Percentiles rank a stretch among this genome's conserved stretches.
Evolutionary conservation across 2,113 vertebrate species (phyloP).

Genomic region (Hippoglossus stenolepis): DNA sequence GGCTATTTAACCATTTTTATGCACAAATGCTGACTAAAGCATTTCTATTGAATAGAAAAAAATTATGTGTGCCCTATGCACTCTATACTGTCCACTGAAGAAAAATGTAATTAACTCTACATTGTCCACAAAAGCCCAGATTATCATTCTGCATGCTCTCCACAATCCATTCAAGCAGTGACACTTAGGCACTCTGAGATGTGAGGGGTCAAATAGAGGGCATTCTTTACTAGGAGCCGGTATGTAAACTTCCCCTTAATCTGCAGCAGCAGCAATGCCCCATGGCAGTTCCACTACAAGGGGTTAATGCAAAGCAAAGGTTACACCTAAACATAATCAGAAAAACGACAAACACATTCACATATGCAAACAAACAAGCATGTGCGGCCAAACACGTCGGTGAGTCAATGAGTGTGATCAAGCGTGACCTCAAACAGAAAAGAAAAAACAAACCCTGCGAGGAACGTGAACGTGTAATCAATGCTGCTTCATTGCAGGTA

Average conservation of each 20-base stretch:
- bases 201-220: constrained; percentile 53
- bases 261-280: constrained; percentile 29
- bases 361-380: constrained; percentile 46
- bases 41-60: not conserved
- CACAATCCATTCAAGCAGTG: constrained; percentile 29
- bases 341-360: constrained; percentile 34
- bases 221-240: constrained; percentile 31
- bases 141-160: constrained; percentile 36
- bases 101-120: constrained; percentile 10
- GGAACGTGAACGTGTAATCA: constrained; percentile 24
- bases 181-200: constrained; percentile 21
- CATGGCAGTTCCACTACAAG: constrained; percentile 34
- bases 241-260: constrained; percentile 42
- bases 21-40: no score
- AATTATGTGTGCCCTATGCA: not conserved
- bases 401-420: constrained; percentile 52
- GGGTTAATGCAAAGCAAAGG: constrained; percentile 50
- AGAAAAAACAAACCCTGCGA: constrained; percentile 48
- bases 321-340: constrained; percentile 37
- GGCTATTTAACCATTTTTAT: no score
- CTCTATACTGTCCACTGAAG: not conserved
- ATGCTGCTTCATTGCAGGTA: constrained; percentile 6
- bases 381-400: constrained; percentile 35
- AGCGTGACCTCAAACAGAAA: constrained; percentile 49
- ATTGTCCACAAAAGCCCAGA: constrained; percentile 10